Evolutionary conservation across 1,140 invertebrate species (phyloP), one percentile per base, ranked within the genome.

Genomic region (Drosophila nigromelanica): DNA sequence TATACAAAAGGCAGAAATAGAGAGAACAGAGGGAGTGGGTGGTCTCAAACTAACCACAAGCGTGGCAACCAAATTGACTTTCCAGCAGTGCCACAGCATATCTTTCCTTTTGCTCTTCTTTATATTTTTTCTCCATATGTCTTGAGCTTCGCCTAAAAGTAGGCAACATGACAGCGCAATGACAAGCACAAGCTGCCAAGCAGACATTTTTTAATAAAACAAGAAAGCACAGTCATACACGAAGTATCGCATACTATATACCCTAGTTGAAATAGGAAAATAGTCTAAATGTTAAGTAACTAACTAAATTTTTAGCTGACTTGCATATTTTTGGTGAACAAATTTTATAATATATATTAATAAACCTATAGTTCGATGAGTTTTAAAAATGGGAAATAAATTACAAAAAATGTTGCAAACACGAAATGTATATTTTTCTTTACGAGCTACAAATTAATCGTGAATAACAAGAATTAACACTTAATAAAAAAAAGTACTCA

Each of bases 121-220:
- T 55, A 24, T 24, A 2, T 2, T 18, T 24, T 14, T 24, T 48
- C 61, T 69, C 43, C 78, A 45, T 73, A 78, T 76, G 61, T 76
- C 27, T 73, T 69, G 72, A 78, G 60, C 15, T 37, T 52, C 61
- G 80, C 66, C 81, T 42, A 79, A 86, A 85, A 70, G 80, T 77
- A 80, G 75, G 78, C 75, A 82, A 76, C 74, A 89, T 62, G 74
- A 64, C 50, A 81, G 63, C 59, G 75, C 75, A 76, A 60, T 89
- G 78, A 86, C 78, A 86, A 73, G 80, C 82, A 78, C 78, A 87
- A 86, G 75, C 78, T 89, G 82, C 75, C 69, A 50, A 63, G 43
- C 67, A 71, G 79, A 67, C 76, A 86, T 76, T 85, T 85, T 85
- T 86, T 85, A 85, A 86, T 86, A 85, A 80, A 85, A 80, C 62